These are phyloP conservation scores for Lophius americanus DNA, from an alignment of 2,797 vertebrate species.

Conservation along the genomic window DNA sequence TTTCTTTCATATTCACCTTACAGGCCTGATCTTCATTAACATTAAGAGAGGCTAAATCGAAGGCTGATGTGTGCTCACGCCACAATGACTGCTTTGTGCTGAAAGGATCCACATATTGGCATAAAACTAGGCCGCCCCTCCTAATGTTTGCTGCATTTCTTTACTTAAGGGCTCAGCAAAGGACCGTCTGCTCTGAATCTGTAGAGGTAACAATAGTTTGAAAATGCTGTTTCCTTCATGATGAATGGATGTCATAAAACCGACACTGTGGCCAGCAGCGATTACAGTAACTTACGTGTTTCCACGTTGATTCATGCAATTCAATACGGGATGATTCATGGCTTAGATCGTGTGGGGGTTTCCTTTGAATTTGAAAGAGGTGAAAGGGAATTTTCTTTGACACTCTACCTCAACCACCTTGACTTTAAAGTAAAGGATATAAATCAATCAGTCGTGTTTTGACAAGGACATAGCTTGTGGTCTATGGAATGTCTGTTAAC, in stretches of 20 bases:
- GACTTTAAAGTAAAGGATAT: constrained; percentile 29
- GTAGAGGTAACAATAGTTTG: constrained; percentile 18
- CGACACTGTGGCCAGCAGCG: constrained; percentile 59
- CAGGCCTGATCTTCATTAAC: constrained; percentile 23
- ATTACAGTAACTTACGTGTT: constrained; percentile 41
- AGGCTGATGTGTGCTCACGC: constrained; percentile 15
- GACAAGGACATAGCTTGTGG: constrained; percentile 34
- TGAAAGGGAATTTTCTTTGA: constrained; percentile 33
- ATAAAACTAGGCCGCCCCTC: constrained; percentile 19
- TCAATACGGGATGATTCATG: constrained; percentile 65
- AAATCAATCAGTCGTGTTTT: constrained; percentile 38
- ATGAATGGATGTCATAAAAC: constrained; percentile 49
- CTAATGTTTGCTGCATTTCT: constrained; percentile 33
- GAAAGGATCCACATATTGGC: constrained; percentile 28
- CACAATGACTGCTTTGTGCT: constrained; percentile 37
- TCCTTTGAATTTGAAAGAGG: constrained; percentile 35
- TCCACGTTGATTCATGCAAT: constrained; percentile 69
- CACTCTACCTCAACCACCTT: constrained; percentile 64
- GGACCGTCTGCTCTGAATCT: constrained; percentile 1
- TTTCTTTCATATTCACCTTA: constrained; percentile 55
- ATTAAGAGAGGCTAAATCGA: constrained; percentile 2
- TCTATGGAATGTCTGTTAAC: constrained; percentile 20
- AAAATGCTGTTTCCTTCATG: constrained; percentile 22
- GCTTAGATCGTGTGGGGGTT: constrained; percentile 47
- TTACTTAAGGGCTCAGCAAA: constrained; percentile 28